Evolutionary conservation across 2,888 invertebrate species (phyloP).

Genomic region (Bembecia ichneumoniformis): DNA sequence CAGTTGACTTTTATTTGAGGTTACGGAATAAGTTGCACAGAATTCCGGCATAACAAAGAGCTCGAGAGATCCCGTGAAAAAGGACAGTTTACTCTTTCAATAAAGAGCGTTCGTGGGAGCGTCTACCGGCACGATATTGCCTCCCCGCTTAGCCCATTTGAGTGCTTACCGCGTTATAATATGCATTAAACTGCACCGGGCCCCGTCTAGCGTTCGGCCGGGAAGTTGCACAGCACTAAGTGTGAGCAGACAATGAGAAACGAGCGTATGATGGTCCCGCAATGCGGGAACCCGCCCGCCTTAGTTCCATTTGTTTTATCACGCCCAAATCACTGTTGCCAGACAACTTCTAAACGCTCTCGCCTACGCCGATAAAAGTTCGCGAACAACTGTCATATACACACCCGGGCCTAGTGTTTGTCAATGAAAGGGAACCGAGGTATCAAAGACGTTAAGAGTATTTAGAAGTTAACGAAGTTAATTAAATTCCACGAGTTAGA

Average conservation of each 20-base stretch:
- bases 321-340: conserved; percentile 64
- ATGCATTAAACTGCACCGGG: conserved; percentile 65
- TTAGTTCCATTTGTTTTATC: conserved; percentile 64
- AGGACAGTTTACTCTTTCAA: conserved; percentile 69
- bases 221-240: conserved; percentile 23
- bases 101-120: conserved; percentile 47
- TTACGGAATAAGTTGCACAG: conserved; percentile 56
- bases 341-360: conserved; percentile 43
- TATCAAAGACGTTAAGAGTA: conserved; percentile 71
- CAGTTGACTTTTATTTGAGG: conserved; percentile 56
- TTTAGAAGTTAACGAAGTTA: conserved; percentile 72
- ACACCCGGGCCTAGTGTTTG: conserved; percentile 48
- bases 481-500: conserved; percentile 67
- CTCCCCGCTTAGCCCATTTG: conserved; percentile 52
- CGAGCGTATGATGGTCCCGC: conserved; percentile 63
- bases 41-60: conserved; percentile 53
- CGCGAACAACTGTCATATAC: conserved; percentile 60
- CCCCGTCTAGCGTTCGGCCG: conserved; percentile 7
- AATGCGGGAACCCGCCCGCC: conserved; percentile 48
- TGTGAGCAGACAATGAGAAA: conserved; percentile 64
- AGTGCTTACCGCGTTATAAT: conserved; percentile 65
- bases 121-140: conserved; percentile 50
- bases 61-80: conserved; percentile 58
- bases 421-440: conserved; percentile 58
- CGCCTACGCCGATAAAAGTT: conserved; percentile 52